Base-by-base conservation (phyloP, 2,113 vertebrate genomes). In the Tauraco erythrolophus region DNA sequence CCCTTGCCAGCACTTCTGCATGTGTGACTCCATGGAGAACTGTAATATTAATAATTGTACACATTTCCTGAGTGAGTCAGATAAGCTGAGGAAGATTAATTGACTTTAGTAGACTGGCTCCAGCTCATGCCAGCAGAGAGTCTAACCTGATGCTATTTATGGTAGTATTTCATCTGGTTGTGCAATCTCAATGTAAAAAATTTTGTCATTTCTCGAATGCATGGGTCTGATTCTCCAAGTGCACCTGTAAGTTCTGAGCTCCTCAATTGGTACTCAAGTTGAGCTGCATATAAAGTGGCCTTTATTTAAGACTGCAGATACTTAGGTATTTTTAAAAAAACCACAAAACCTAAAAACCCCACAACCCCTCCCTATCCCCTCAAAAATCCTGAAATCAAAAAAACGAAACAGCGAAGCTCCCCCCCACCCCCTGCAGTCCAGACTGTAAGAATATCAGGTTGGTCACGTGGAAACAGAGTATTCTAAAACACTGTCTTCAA, bases 301-400 rank as follows among this genome's bases (percentile, higher is more conserved):
- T 75, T 78, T 75, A 11, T 68, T 84, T 57, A 84, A 60, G 45
- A 22, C 8, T 88, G 15, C 39, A 84, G 15, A 41, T 75, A 77
- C 3, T 25, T 65, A 10, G 8, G 9, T 70, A 21, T 70, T 69
- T 45, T 15, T 22, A 25, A 50, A 66, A 54, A 56, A 12, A 3
- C 6, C 2, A 30, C 17, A 25, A 62, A 2, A 2, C 2, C 3
- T 12, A 18, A 53, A 76, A 37, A 2, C 3, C 10, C 3, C 11
- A 10, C n/a, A 62, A 4, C 39, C 35, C 28, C 3, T 78, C 35
- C 35, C 7, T 6, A 37, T 43, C 12, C 21, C 48, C 15, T 13
- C 24, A 50, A 53, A 16, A 0, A 5, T 4, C 7, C 27, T 30
- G 33, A 50, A 89, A 68, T 56, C 13, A 37, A 50, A 62, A 23